Conservation (phyloP, 2,113 vertebrate genomes). For the Oreochromis aureus region DNA sequence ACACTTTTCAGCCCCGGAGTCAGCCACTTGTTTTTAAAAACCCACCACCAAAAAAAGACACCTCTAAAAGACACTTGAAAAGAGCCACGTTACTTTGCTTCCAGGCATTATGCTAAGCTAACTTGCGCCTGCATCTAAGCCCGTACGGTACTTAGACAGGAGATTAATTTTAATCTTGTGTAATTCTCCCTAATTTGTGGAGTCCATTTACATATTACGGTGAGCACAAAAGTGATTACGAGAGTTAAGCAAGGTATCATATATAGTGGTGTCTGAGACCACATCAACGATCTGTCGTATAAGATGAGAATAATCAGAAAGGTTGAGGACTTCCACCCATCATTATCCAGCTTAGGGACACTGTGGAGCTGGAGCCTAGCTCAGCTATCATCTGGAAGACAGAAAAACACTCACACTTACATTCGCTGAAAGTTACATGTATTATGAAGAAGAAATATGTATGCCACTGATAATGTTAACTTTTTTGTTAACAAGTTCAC, state of each 20-base stretch:
- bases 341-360: neutral
- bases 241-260: neutral
- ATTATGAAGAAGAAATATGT: neutral
- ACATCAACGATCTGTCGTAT: neutral
- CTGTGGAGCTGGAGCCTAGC: neutral
- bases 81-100: neutral
- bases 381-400: neutral
- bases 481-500: neutral
- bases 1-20: neutral
- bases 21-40: neutral
- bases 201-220: neutral
- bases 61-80: neutral
- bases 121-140: neutral
- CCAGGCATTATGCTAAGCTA: neutral
- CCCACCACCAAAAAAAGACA: neutral
- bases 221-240: neutral
- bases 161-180: neutral
- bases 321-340: neutral
- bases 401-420: neutral
- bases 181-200: neutral
- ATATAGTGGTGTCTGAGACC: neutral
- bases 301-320: neutral
- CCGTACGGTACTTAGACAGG: neutral
- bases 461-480: neutral
- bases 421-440: neutral